phyloP scores from a whole-genome alignment of 2,888 invertebrate genomes.

The Synanthedon tipuliformis region DNA sequence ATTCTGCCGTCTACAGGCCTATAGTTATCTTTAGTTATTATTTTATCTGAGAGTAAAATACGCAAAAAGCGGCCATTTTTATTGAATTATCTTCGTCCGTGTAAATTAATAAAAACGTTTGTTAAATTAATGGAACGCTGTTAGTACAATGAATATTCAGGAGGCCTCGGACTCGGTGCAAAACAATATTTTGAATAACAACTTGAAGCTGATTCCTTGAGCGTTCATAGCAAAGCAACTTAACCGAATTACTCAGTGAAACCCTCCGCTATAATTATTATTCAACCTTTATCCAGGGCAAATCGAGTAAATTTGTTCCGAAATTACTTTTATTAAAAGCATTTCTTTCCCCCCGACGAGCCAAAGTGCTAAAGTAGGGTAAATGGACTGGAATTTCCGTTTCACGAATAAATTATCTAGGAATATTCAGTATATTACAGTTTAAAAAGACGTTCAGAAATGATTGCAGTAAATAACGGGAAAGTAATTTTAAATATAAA shows the following conservation, averaged over 20 bases:
- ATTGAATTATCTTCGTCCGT: neutral
- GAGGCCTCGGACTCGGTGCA: constrained; percentile 13
- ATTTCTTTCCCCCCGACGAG: constrained; percentile 54
- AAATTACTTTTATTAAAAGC: constrained; percentile 66
- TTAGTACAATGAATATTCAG: constrained; percentile 31
- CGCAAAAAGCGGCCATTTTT: neutral
- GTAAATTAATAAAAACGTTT: constrained; percentile 6
- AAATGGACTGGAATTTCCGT: constrained; percentile 63
- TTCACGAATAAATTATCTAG: constrained; percentile 53
- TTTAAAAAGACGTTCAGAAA: constrained; percentile 18
- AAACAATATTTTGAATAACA: constrained; percentile 29
- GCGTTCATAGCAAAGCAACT: constrained; percentile 31
- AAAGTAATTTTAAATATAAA: constrained; percentile 1
- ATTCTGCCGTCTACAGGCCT: too few relatives aligned
- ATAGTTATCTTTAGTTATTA: too few relatives aligned
- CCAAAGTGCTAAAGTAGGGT: constrained; percentile 60
- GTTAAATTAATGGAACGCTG: constrained; percentile 21
- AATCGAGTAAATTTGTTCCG: constrained; percentile 57
- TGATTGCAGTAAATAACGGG: constrained; percentile 16
- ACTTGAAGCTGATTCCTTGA: constrained; percentile 15
- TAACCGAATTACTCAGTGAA: constrained; percentile 39
- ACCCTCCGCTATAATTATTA: constrained; percentile 48
- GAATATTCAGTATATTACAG: constrained; percentile 47
- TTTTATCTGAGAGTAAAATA: too few relatives aligned
- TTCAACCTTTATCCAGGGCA: constrained; percentile 54